These are phyloP conservation scores for Microctonus brassicae DNA, from an alignment of 2,888 invertebrate species.

Conservation along the genomic window DNA sequence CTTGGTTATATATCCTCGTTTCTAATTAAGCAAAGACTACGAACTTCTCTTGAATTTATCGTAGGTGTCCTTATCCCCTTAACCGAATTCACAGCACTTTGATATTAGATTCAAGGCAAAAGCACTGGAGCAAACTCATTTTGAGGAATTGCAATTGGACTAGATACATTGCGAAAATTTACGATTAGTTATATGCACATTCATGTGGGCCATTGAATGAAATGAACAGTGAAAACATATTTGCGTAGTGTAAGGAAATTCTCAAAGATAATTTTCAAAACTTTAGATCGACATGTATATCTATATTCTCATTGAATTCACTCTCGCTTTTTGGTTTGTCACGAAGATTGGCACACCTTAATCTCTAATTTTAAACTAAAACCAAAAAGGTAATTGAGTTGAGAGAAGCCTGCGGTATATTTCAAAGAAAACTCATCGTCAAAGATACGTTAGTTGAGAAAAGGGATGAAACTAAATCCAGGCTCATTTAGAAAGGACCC, in stretches of 20 bases:
- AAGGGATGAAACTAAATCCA: slow-evolving; percentile 24
- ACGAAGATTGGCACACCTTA: slow-evolving; percentile 1
- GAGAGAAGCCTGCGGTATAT: not conserved
- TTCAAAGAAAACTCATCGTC: slow-evolving; percentile 31
- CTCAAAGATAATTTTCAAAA: no score
- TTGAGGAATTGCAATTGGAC: slow-evolving; percentile 52
- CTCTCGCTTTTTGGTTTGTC: no score
- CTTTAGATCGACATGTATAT: no score
- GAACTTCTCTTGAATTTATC: not conserved
- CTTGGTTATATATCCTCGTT: slow-evolving; percentile 32
- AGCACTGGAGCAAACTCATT: not conserved
- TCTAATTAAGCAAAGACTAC: slow-evolving; percentile 39
- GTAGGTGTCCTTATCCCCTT: not conserved
- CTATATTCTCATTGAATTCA: no score
- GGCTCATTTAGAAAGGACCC: slow-evolving; percentile 16
- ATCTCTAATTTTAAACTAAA: not conserved
- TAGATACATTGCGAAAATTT: slow-evolving; percentile 55
- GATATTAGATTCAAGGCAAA: not conserved
- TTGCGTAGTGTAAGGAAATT: no score
- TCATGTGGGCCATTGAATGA: no score
- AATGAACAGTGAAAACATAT: no score
- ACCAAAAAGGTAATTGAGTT: slow-evolving; percentile 11
- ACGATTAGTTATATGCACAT: no score
- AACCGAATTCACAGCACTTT: slow-evolving; percentile 12
- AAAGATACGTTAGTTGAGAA: slow-evolving; percentile 23